Evolutionary conservation across 2,888 invertebrate genomes (phyloP).

Genomic region (Cataglyphis albicans): DNA sequence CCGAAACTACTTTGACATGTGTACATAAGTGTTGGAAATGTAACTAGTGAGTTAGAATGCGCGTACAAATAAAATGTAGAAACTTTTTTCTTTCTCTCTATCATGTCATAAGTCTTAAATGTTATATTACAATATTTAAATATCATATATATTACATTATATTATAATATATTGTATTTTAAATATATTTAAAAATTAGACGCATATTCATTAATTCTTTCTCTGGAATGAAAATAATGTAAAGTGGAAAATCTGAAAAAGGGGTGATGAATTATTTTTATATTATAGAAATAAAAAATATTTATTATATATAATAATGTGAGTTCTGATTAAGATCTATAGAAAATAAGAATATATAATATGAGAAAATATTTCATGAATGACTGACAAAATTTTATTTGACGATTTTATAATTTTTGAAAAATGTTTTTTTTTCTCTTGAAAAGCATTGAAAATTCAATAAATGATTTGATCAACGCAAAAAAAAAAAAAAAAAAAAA

Average conservation of each 20-base stretch:
- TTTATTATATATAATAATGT: not conserved
- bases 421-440: not conserved
- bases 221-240: not conserved
- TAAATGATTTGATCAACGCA: conserved; percentile 8
- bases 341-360: not conserved
- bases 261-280: not conserved
- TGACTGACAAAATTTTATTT: not conserved
- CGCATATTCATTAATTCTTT: too few relatives aligned
- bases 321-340: not conserved
- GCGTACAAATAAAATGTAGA: not conserved
- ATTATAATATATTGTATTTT: too few relatives aligned
- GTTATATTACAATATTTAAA: not conserved
- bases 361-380: not conserved
- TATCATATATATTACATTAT: not conserved
- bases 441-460: not conserved
- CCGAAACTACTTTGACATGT: not conserved
- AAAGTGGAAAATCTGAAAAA: not conserved
- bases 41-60: not conserved
- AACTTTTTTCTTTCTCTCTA: not conserved
- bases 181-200: too few relatives aligned
- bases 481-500: conserved; percentile 47
- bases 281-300: not conserved
- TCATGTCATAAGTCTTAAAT: not conserved
- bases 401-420: not conserved
- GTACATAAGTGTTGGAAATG: not conserved